Evolutionary conservation across 1,140 invertebrate genomes (phyloP).

Genomic region (Gryon sp.): DNA sequence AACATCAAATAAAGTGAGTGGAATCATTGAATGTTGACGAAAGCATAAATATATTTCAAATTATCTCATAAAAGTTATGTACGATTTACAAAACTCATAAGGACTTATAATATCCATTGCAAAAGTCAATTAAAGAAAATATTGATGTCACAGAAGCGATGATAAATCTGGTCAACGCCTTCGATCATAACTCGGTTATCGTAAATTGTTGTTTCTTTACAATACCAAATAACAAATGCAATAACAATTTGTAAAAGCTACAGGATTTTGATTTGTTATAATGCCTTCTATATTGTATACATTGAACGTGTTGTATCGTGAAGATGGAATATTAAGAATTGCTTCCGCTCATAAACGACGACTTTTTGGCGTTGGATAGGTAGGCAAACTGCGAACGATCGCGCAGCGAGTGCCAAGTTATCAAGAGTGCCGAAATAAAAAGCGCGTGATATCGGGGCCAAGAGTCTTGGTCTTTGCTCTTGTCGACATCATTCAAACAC

Average conservation of each 20-base stretch:
- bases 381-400: slow-evolving; percentile 56
- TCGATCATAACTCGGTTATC: background rate
- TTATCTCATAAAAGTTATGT: too few species aligned
- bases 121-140: background rate
- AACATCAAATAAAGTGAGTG: too few species aligned
- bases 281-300: background rate
- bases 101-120: too few species aligned
- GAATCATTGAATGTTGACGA: too few species aligned
- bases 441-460: slow-evolving; percentile 66
- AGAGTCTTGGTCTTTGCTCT: slow-evolving; percentile 70
- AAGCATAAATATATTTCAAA: too few species aligned
- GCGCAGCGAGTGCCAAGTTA: slow-evolving; percentile 60
- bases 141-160: background rate
- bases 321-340: slow-evolving; percentile 31
- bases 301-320: slow-evolving; percentile 8
- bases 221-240: slow-evolving; percentile 9
- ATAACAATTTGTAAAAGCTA: slow-evolving; percentile 6
- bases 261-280: slow-evolving; percentile 15
- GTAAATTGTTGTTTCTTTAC: background rate
- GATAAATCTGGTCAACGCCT: background rate
- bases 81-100: too few species aligned
- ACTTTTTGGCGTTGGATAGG: slow-evolving; percentile 48
- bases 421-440: slow-evolving; percentile 64
- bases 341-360: slow-evolving; percentile 37
- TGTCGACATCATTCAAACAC: slow-evolving; percentile 69